A percentile compares a stretch with the other conserved stretches of the same genome.
Conservation (phyloP, 2,888 invertebrate genomes). For the Philhelius pedissequus region DNA sequence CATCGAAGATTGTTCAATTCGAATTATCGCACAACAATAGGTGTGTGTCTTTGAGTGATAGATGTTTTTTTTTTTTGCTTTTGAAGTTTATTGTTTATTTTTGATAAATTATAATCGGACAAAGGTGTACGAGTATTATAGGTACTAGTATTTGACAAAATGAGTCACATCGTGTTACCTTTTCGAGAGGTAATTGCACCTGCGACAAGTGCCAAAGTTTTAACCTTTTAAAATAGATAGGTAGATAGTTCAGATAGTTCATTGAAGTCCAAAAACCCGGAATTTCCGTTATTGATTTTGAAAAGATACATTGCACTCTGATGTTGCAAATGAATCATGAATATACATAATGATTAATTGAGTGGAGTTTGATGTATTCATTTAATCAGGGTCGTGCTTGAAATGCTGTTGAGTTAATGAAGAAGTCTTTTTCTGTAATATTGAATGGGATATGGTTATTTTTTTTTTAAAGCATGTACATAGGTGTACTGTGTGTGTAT, state of each 20-base stretch:
- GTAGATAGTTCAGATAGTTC: conserved; percentile 29
- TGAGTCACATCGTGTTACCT: conserved; percentile 12
- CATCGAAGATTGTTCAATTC: conserved; percentile 7
- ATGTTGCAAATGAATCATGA: not conserved
- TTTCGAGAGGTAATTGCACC: conserved; percentile 31
- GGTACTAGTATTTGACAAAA: not conserved
- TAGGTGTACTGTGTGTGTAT: no score
- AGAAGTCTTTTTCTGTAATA: not conserved
- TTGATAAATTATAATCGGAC: not conserved
- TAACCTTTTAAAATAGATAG: conserved; percentile 20
- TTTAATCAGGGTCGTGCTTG: not conserved
- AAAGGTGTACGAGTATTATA: no score
- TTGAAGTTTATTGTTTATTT: not conserved
- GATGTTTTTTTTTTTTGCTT: not conserved
- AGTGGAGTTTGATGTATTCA: not conserved
- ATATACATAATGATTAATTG: not conserved
- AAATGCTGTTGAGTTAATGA: not conserved
- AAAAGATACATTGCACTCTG: not conserved
- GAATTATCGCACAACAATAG: not conserved
- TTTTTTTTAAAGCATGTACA: no score
- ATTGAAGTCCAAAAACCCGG: conserved; percentile 40
- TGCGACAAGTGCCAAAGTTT: conserved; percentile 26
- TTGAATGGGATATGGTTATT: no score
- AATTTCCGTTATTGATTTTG: conserved; percentile 10
- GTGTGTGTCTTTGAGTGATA: not conserved